Evolutionary conservation across 2,113 vertebrate genomes (phyloP).

Genomic region (Xiphophorus couchianus): DNA sequence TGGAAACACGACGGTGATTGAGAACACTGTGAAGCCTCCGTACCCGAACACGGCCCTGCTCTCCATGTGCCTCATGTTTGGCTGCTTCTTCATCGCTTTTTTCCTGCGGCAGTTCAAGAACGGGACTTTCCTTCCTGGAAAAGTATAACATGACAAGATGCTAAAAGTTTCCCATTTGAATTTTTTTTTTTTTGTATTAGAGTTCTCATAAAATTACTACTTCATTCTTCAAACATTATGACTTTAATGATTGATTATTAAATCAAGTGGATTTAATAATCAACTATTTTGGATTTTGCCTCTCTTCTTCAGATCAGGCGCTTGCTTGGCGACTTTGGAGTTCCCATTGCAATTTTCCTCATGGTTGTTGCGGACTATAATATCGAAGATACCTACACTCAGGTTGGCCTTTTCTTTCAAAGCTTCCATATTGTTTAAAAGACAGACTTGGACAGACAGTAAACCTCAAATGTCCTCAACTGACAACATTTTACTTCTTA

Average conservation of each 20-base stretch:
- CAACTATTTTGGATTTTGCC: not conserved
- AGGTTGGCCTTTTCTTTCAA: constrained; percentile 76
- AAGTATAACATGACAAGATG: too few relatives aligned
- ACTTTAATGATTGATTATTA: too few relatives aligned
- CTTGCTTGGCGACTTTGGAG: constrained; percentile 95
- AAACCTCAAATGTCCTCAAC: not conserved
- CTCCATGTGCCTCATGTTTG: constrained; percentile 93
- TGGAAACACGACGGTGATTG: constrained; percentile 16
- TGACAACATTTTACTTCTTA: constrained; percentile 2
- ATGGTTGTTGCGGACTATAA: constrained; percentile 87
- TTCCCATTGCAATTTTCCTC: constrained; percentile 93
- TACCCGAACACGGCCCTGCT: constrained; percentile 94
- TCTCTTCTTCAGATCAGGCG: constrained; percentile 83
- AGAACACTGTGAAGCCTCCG: not conserved
- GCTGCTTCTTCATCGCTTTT: constrained; percentile 91
- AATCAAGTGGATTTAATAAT: not conserved
- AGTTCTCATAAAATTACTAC: too few relatives aligned
- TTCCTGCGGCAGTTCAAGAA: constrained; percentile 95
- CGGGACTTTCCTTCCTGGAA: constrained; percentile 92
- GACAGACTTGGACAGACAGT: not conserved
- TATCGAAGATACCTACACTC: constrained; percentile 87
- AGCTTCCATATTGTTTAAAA: not conserved
- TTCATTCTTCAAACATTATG: too few relatives aligned
- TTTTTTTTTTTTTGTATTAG: too few relatives aligned
- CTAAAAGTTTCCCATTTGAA: too few relatives aligned